Evolutionary conservation across 1,140 invertebrate genomes (phyloP), one percentile per base, ranked within the genome.

Genomic region (Lycorma delicatula): DNA sequence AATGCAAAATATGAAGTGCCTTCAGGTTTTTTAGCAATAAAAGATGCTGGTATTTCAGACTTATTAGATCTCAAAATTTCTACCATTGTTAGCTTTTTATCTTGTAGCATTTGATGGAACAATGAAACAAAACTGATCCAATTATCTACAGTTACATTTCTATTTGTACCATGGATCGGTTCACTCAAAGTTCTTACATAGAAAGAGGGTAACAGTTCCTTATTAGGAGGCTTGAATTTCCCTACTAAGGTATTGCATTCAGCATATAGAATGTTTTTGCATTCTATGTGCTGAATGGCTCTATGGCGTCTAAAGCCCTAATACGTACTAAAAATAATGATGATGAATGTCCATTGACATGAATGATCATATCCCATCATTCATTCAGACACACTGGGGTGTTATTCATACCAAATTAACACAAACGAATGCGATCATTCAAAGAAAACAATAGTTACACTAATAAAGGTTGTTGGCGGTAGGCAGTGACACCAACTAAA

Each of bases 61-160:
- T 66, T 63, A 34, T 63, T 59, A 16, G 16, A 49, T 16, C 44
- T 41, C 25, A 64, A 23, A 20, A 63, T 61, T 20, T 59, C 64
- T 18, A 64, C 34, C 18, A 60, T 51, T 13, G 62, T 66, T 26
- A 58, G 18, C 29, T 56, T 52, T n/a, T 56, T 34, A 25, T 62
- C 59, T 28, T 68, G 58, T 56, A 73, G 61, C 54, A 70, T 54
- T 23, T 56, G 18, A 55, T 60, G 52, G 4, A 64, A 59, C 38
- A 72, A 41, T 27, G 65, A 64, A 36, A 74, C 50, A 6, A 63
- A 67, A 3, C 70, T 72, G 61, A 72, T 74, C 68, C 69, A 74
- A 38, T 74, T 72, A 54, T 74, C 72, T 36, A 66, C 65, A 4
- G 70, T 76, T 0, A 75, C 54, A 46, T 73, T 72, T 13, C 68